Evolutionary conservation across 2,113 vertebrate species (phyloP), one percentile per base, ranked within the genome.

Genomic region (Callionymus lyra): DNA sequence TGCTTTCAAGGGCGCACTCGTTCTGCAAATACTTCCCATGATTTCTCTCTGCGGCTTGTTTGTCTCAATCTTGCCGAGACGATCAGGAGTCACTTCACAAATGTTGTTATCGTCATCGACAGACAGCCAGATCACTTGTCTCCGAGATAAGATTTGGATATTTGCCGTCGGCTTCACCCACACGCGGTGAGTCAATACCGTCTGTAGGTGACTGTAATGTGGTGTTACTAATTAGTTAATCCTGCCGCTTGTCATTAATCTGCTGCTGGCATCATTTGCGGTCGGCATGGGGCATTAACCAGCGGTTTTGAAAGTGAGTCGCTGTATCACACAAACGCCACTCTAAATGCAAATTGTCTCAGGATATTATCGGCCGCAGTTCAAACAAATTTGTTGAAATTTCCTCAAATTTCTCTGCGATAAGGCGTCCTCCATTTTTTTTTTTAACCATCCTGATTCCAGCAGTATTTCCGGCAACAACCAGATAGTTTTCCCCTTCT

Each of bases 241-340:
- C 45, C 60, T 70, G 72, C 73, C 56, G 48, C 58, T 44, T 70
- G 67, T 61, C 72, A 74, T 77, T 74, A 67, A 73, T 80, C 57
- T 75, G 54, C 52, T 32, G 12, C 62, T 54, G 57, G 40, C 41
- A 42, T 70, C 63, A 57, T 70, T 70, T 74, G 72, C 45, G 65
- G 53, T 49, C 39, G 21, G 46, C 45, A 40, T 56, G 63, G 54
- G 44, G 54, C 65, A 53, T 47, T 43, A 49, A 44, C 59, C 45
- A 18, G 38, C 41, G 18, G 45, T 53, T 3, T 38, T 17, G 31
- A 53, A 37, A 38, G 49, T 53, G 38, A 51, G 57, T 50, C 52
- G 57, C 38, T 40, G 16, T 40, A 27, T 4, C 21, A 5, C 21
- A 18, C 45, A 58, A 50, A 48, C 44, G 37, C 38, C 19, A 44